A percentile compares a stretch with the other conserved stretches of the same genome.
These are phyloP conservation scores for Meiosimyza platycephala DNA, from an alignment of 2,888 invertebrate genomes.

Conservation along the genomic window DNA sequence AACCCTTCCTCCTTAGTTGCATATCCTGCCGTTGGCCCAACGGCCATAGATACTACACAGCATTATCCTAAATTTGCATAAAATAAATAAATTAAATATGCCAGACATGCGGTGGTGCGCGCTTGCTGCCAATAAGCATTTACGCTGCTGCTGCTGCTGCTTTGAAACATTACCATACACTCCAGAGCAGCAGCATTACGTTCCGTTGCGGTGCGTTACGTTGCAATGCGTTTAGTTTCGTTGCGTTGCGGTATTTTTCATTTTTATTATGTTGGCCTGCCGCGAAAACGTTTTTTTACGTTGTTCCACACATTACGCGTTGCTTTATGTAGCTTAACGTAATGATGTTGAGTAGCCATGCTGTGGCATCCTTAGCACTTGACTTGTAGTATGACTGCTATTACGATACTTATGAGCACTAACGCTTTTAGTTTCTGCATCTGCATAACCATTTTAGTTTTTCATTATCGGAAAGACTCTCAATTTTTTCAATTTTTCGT, in stretches of 20 bases:
- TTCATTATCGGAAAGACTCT: no score
- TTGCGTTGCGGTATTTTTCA: slow-evolving; percentile 24
- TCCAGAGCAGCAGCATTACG: neutral
- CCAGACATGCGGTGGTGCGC: slow-evolving; percentile 58
- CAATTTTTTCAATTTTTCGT: no score
- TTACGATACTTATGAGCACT: no score
- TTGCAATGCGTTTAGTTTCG: no score
- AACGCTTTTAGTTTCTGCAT: no score
- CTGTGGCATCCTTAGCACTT: no score
- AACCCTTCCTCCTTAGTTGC: neutral
- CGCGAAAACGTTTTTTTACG: neutral
- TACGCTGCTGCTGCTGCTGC: neutral
- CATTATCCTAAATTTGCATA: slow-evolving; percentile 57
- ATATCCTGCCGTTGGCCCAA: neutral
- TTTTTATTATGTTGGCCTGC: slow-evolving; percentile 20
- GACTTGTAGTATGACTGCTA: no score
- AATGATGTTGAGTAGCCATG: no score
- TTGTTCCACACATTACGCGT: no score
- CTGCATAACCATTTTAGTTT: no score
- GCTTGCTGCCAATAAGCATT: slow-evolving; percentile 10
- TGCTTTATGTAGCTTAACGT: no score
- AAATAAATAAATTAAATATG: slow-evolving; percentile 65
- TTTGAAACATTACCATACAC: neutral
- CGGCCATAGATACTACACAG: slow-evolving; percentile 19
- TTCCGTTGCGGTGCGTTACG: neutral